Conservation (phyloP, 1,140 invertebrate species). For the Hylaeus anthracinus region DNA sequence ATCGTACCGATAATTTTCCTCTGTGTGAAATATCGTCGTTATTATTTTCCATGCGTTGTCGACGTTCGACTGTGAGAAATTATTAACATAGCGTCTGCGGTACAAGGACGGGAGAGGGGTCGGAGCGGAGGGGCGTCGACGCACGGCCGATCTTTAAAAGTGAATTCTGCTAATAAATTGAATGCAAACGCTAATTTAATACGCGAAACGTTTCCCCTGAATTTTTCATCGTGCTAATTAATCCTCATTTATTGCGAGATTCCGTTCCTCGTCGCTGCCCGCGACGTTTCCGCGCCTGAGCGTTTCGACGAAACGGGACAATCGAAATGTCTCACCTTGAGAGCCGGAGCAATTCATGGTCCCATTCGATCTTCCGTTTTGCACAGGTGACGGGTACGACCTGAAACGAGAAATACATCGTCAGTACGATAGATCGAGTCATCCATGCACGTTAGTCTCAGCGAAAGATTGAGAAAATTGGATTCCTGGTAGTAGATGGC, state of each 20-base stretch:
- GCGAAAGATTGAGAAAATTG: too few species aligned
- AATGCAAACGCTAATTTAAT: conserved; percentile 63
- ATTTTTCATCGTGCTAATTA: conserved; percentile 56
- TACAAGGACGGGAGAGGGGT: neutral
- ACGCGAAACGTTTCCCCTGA: conserved; percentile 45
- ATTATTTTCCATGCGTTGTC: conserved; percentile 48
- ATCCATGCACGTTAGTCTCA: too few species aligned
- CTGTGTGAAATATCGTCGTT: conserved; percentile 48
- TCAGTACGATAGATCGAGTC: neutral
- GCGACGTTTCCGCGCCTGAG: too few species aligned
- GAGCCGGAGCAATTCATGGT: conserved; percentile 74
- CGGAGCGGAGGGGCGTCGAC: neutral
- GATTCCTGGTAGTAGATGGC: too few species aligned
- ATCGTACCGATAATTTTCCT: conserved; percentile 20
- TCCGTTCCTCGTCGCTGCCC: neutral
- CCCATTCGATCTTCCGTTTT: conserved; percentile 75
- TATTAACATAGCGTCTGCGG: conserved; percentile 30
- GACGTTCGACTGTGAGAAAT: conserved; percentile 61
- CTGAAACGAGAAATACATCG: conserved; percentile 51
- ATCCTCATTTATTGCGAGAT: conserved; percentile 46
- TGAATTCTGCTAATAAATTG: conserved; percentile 58
- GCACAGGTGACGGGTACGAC: conserved; percentile 79
- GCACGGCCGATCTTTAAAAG: conserved; percentile 47
- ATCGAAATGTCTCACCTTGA: conserved; percentile 50
- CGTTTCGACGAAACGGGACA: neutral